phyloP scores from a whole-genome alignment of 2,113 vertebrate species.

The Pseudolaguvia tuberculata region DNA sequence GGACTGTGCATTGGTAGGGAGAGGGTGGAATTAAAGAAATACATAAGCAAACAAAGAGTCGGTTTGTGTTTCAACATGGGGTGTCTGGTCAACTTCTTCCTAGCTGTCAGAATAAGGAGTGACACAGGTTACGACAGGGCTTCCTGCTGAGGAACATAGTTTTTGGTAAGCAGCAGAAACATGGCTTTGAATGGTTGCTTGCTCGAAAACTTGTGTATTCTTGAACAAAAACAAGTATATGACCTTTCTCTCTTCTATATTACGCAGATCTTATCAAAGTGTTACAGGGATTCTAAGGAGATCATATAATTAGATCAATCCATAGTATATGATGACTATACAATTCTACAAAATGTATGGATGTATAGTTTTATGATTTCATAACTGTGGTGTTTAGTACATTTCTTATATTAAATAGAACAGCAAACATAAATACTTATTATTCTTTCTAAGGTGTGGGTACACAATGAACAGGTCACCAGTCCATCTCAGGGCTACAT shows the following conservation, averaged over 20 bases:
- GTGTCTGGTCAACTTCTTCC: constrained; percentile 84
- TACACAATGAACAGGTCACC: too few species aligned
- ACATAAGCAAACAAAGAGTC: constrained; percentile 81
- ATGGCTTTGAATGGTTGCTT: constrained; percentile 68
- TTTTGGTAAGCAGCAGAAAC: constrained; percentile 48
- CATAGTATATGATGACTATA: background rate
- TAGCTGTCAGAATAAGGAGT: constrained; percentile 75
- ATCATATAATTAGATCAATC: background rate
- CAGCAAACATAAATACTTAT: too few species aligned
- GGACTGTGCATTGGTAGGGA: constrained; percentile 48
- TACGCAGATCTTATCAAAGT: constrained; percentile 8
- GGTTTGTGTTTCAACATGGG: constrained; percentile 87
- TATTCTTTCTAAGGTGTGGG: too few species aligned
- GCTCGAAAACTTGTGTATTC: constrained; percentile 59
- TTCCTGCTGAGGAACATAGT: constrained; percentile 70
- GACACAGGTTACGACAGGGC: constrained; percentile 86
- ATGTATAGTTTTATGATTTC: too few species aligned
- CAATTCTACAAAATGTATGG: background rate
- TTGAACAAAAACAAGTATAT: constrained; percentile 61
- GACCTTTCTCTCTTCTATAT: constrained; percentile 36
- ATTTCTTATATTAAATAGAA: too few species aligned
- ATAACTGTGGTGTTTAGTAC: background rate
- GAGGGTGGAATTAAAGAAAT: constrained; percentile 55
- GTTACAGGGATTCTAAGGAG: background rate
- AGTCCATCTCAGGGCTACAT: too few species aligned